Base-by-base conservation (phyloP, 2,797 vertebrate species). In the Distichodus sexfasciatus region DNA sequence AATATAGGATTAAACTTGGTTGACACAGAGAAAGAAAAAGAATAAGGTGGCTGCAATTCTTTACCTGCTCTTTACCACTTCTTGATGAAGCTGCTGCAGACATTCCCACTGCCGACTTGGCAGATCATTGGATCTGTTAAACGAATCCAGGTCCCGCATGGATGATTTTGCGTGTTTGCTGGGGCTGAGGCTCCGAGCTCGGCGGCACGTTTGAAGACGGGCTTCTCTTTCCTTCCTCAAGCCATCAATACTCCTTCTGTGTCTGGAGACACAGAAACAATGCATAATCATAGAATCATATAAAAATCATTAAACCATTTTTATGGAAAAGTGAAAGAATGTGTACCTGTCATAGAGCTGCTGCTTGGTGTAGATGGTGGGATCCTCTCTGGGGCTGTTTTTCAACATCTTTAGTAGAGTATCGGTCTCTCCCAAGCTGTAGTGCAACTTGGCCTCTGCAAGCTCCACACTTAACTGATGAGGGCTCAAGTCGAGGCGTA, bases 401-500 rank as follows among this genome's bases (percentile, higher is more conserved):
- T 94, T 92, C 51, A 96, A 82, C 78, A 94, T 89, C 82, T 89
- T 94, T 23, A 99, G 80, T 70, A 96, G 75, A 0, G 94, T 91
- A 0, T 98, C 96, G 0, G 94, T 94, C 84, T 97, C 91, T 31
- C 95, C 96, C 0, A 96, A 92, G 72, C 94, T 87, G 0, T 91
- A 95, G 75, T 93, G 93, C 36, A 99, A 87, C 77, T 94, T 98
- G 8, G 96, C 95, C 85, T 98, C 96, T 0, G 91, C 84, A 76
- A 98, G 91, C 68, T 99, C 94, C 74, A 96, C 87, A 0, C 92
- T 96, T 71, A 99, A 84, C 3, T 89, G 91, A 6, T 89, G 91
- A 24, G 86, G 78, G 24, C 90, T 94, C 79, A 88, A 66, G 23
- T 87, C 89, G 76, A 97, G 87, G 58, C 81, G 89, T 53, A 98